Evolutionary conservation across 2,797 vertebrate genomes (phyloP).

Genomic region (Rhinichthys osculus): DNA sequence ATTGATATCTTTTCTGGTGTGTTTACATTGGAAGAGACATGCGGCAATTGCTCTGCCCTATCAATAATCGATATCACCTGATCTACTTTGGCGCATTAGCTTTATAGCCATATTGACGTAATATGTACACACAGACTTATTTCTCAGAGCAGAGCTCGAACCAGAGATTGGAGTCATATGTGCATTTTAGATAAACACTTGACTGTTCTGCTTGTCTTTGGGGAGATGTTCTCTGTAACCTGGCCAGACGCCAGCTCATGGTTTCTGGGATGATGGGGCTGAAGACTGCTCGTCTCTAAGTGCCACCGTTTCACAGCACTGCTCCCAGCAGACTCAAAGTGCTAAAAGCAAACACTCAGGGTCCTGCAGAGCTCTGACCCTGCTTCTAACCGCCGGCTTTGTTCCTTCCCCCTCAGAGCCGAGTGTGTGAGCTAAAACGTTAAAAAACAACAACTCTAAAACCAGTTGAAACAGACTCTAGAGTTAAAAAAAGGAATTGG

Average conservation of each 20-base stretch:
- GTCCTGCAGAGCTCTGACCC: slow-evolving; percentile 39
- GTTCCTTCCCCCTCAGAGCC: background rate
- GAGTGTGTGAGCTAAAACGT: slow-evolving; percentile 7
- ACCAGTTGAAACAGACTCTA: background rate
- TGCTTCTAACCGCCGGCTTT: background rate
- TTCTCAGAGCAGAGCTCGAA: background rate
- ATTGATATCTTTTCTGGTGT: background rate
- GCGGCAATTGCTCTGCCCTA: background rate
- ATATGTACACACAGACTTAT: background rate
- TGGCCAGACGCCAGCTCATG: slow-evolving; percentile 47
- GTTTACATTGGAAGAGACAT: background rate
- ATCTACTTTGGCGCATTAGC: background rate
- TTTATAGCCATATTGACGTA: background rate
- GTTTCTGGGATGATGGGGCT: slow-evolving; percentile 20
- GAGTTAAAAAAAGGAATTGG: background rate
- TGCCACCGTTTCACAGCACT: slow-evolving; percentile 62
- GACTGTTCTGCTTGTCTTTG: slow-evolving; percentile 20
- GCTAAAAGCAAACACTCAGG: slow-evolving; percentile 62
- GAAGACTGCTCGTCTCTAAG: slow-evolving; percentile 52
- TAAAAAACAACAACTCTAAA: too few relatives aligned
- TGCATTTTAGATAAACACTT: slow-evolving; percentile 44
- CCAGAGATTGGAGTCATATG: background rate
- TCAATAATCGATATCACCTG: background rate
- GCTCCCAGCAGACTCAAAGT: slow-evolving; percentile 52
- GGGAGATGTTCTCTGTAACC: slow-evolving; percentile 53